phyloP scores from a whole-genome alignment of 2,888 invertebrate genomes.

The Hedychridium roseum region DNA sequence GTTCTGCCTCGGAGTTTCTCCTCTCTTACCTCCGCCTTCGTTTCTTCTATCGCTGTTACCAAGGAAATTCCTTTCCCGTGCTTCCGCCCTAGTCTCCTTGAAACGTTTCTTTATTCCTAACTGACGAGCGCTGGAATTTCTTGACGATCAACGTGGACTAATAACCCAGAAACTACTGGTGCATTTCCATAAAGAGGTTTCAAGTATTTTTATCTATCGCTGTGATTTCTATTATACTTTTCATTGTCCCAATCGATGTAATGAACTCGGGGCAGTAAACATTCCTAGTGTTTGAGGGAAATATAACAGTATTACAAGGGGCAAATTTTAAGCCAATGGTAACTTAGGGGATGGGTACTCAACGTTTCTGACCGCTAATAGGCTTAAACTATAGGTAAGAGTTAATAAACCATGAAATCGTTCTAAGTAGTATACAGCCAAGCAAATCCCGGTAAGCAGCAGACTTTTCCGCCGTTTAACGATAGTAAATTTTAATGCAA shows the following conservation, averaged over 20 bases:
- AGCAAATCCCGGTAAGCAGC: slow-evolving; percentile 21
- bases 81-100: slow-evolving; percentile 21
- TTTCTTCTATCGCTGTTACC: slow-evolving; percentile 16
- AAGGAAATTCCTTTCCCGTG: slow-evolving; percentile 16
- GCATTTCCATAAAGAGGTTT: too few species aligned
- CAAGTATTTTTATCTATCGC: too few species aligned
- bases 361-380: slow-evolving; percentile 9
- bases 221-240: too few species aligned
- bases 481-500: slow-evolving; percentile 21
- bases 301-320: background rate
- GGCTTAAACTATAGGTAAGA: slow-evolving; percentile 22
- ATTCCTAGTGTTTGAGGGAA: background rate
- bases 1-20: background rate
- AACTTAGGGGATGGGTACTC: slow-evolving; percentile 32
- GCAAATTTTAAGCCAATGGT: background rate
- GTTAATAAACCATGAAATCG: slow-evolving; percentile 51
- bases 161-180: too few species aligned
- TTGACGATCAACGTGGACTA: too few species aligned
- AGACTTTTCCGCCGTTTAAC: slow-evolving; percentile 32
- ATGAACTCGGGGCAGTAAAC: background rate
- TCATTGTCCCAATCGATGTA: too few species aligned
- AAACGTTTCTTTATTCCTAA: too few species aligned
- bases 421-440: slow-evolving; percentile 34
- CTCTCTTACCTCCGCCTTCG: slow-evolving; percentile 5
- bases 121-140: too few species aligned